Evolutionary conservation across 2,113 vertebrate species (phyloP).

Genomic region (Brachypodius melanocephalos): DNA sequence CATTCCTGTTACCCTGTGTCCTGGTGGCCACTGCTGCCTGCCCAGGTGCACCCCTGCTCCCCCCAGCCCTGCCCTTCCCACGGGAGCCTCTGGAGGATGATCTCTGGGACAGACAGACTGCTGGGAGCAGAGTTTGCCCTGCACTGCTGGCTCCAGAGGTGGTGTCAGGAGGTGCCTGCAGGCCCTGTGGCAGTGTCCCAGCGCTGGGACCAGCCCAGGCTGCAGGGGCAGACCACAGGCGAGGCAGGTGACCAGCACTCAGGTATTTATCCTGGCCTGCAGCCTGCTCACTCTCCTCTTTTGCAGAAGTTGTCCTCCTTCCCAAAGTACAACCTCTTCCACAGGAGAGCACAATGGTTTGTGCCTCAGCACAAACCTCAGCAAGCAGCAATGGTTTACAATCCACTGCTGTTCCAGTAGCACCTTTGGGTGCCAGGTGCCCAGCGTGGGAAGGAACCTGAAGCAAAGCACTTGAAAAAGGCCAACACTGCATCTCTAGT

Average conservation of each 20-base stretch:
- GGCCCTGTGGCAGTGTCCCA: too few species aligned
- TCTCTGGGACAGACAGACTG: neutral
- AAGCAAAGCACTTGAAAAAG: neutral
- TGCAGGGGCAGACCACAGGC: neutral
- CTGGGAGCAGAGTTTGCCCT: neutral
- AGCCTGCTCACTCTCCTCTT: neutral
- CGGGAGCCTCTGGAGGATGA: fast-evolving
- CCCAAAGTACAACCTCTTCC: fast-evolving
- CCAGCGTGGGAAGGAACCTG: neutral
- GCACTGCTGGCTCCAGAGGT: neutral
- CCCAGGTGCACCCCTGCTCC: neutral
- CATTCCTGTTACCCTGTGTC: neutral
- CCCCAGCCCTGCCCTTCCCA: neutral
- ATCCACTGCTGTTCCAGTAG: neutral
- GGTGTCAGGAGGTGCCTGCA: neutral
- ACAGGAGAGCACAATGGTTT: neutral
- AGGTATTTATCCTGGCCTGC: neutral
- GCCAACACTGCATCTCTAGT: neutral
- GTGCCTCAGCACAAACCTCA: neutral
- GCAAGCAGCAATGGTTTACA: neutral
- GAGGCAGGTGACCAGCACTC: neutral
- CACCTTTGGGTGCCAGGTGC: neutral
- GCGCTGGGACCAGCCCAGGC: neutral
- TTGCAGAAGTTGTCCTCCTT: neutral
- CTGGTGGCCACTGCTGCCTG: neutral